These are phyloP conservation scores for Myotis daubentonii DNA, from an alignment of 2,797 vertebrate genomes.

Conservation along the genomic window DNA sequence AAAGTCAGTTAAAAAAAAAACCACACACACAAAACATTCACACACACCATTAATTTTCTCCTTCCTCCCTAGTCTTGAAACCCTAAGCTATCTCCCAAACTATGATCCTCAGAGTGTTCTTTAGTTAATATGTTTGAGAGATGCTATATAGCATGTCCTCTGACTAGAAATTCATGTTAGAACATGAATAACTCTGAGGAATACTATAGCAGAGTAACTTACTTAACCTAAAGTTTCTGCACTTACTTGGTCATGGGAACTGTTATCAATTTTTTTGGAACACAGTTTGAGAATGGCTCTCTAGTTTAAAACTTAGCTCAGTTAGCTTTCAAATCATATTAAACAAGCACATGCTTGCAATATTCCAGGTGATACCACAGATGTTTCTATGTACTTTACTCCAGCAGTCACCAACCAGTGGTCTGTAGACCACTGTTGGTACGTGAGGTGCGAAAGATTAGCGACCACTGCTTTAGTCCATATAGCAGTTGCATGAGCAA, in stretches of 20 bases:
- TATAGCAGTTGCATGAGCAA: neutral
- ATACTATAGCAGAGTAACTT: neutral
- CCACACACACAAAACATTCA: neutral
- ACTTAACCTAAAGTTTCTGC: conserved; percentile 1
- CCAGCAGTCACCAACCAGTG: neutral
- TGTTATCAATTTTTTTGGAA: neutral
- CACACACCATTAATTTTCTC: neutral
- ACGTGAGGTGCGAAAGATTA: too few species aligned
- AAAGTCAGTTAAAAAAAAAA: neutral
- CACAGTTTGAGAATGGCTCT: neutral
- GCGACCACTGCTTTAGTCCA: neutral
- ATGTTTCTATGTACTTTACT: neutral
- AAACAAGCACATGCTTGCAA: neutral
- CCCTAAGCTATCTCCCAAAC: neutral
- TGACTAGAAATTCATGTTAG: neutral
- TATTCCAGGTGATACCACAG: neutral
- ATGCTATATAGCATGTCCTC: neutral
- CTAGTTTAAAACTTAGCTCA: conserved; percentile 17
- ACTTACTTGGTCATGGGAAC: neutral
- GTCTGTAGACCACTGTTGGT: too few species aligned
- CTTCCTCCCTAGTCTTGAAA: neutral
- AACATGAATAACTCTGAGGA: neutral
- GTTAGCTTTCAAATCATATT: neutral
- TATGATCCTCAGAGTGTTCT: neutral
- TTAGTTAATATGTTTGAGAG: neutral